These are phyloP conservation scores for Tolmerus cingulatus DNA, from an alignment of 2,888 invertebrate genomes.

Conservation along the genomic window DNA sequence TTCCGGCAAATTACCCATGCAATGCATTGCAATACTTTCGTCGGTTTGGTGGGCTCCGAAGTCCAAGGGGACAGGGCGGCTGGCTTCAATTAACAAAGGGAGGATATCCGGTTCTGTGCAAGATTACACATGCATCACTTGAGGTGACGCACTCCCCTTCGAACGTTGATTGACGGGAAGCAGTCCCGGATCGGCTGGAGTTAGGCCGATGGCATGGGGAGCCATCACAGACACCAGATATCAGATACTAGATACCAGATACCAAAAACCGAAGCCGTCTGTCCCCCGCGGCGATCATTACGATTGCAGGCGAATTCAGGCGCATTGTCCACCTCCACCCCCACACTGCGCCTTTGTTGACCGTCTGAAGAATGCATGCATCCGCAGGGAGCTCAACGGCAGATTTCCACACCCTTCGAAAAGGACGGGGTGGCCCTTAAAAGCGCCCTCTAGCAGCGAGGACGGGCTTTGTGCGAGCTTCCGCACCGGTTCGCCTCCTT, in stretches of 20 bases:
- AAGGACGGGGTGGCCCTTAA: background rate
- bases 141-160: background rate
- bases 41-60: background rate
- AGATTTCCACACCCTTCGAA: background rate
- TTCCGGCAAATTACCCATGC: constrained; percentile 29
- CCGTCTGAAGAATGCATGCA: constrained; percentile 1
- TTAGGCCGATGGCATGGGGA: background rate
- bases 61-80: background rate
- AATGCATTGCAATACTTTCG: constrained; percentile 29
- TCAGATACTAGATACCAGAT: background rate
- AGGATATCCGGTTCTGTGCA: constrained; percentile 32
- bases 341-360: constrained; percentile 9
- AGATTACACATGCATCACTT: constrained; percentile 37
- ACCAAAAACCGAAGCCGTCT: background rate
- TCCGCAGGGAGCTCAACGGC: background rate
- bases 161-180: constrained; percentile 10
- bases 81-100: constrained; percentile 21
- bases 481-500: background rate
- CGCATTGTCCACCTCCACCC: background rate
- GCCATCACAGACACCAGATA: background rate
- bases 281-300: constrained; percentile 15
- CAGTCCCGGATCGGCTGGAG: background rate
- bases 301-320: constrained; percentile 18
- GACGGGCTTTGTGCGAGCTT: background rate
- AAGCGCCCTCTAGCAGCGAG: background rate